These are phyloP conservation scores for Drosophila mojavensis DNA, from an alignment of 1,140 invertebrate species.

Conservation along the genomic window DNA sequence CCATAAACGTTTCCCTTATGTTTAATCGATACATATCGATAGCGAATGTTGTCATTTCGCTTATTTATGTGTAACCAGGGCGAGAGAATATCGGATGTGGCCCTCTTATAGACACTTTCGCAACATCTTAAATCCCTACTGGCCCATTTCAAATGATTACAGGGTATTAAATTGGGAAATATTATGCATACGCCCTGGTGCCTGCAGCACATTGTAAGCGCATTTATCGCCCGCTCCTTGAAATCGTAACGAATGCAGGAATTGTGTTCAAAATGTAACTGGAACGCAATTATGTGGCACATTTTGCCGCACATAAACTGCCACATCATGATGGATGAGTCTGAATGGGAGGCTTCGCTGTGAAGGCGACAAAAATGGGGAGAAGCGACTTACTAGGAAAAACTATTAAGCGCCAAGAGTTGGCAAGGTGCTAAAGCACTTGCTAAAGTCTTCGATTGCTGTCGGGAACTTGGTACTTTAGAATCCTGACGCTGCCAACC, in stretches of 20 bases:
- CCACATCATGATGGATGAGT: conserved; percentile 38
- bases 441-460: conserved; percentile 59
- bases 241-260: conserved; percentile 30
- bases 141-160: neutral
- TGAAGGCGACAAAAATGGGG: conserved; percentile 31
- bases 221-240: conserved; percentile 29
- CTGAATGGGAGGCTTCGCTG: neutral
- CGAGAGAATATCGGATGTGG: neutral
- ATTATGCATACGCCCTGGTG: conserved; percentile 63
- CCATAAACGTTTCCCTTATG: neutral
- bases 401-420: conserved; percentile 51
- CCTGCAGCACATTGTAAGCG: conserved; percentile 36
- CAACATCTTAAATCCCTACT: neutral
- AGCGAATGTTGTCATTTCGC: neutral
- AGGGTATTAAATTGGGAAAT: conserved; percentile 19
- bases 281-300: conserved; percentile 78
- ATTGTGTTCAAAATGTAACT: conserved; percentile 77
- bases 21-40: neutral
- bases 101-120: neutral
- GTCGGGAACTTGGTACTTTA: neutral
- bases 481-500: neutral
- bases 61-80: neutral
- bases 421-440: conserved; percentile 65
- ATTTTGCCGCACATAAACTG: conserved; percentile 45
- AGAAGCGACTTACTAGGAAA: conserved; percentile 29